Base-by-base conservation (phyloP, 2,888 invertebrate species). In the Cancer borealis region DNA sequence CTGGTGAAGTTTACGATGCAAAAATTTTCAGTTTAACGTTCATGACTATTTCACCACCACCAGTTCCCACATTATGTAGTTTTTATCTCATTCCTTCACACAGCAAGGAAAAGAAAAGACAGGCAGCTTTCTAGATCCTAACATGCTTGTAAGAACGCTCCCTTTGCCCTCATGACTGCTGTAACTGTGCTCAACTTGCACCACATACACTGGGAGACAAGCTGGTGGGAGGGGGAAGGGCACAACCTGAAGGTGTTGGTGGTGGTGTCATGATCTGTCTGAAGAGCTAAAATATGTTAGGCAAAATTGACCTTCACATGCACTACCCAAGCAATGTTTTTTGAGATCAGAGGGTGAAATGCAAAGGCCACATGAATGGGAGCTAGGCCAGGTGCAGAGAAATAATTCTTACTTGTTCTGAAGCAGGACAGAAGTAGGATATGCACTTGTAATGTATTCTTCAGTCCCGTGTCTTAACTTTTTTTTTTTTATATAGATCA, bases 291-390 rank as follows among this genome's bases (percentile, higher is more conserved):
- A 66, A 66, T 39, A 39, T 39, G 14, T 39, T 39, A 84, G 84
- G 84, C 84, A 84, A 73, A 39, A 17, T 17, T 84, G 84, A 84
- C 84, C 84, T 84, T 84, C 84, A 39, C 84, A 84, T 84, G 84
- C 84, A 84, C 84, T 84, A 84, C 84, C 84, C 84, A 84, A 84
- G 84, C 84, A 39, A 84, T 39, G 84, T 84, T 84, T 84, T 66
- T 84, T 84, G 84, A 84, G 84, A 84, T 84, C 84, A 84, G 84
- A 84, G 84, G 84, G 84, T 84, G 84, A 84, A 84, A 84, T 84
- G 84, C 84, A 84, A 84, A 84, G 84, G 84, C 39, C 84, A 10
- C n/a, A 84, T 39, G 12, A 84, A 10, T 84, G 84, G 21, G 66
- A 39, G 84, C 14, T 84, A 30, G 10, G 84, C 17, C 17, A 12